A percentile compares a stretch with the other conserved stretches of the same genome.
phyloP scores from a whole-genome alignment of 2,888 invertebrate species.

The Eupithecia inturbata region DNA sequence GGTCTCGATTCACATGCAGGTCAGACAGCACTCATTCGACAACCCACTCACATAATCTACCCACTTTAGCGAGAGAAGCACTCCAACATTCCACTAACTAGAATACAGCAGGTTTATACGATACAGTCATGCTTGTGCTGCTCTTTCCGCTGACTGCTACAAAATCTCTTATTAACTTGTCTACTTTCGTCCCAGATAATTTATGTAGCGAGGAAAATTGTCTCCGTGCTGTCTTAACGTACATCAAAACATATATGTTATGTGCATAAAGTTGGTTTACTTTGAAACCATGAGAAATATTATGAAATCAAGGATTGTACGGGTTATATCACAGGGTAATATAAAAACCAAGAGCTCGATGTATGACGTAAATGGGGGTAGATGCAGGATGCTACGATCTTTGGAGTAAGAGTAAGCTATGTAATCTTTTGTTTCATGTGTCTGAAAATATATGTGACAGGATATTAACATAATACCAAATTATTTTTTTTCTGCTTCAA shows the following conservation, averaged over 20 bases:
- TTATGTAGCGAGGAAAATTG: slow-evolving; percentile 70
- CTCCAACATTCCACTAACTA: slow-evolving; percentile 2
- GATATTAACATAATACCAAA: too few species aligned
- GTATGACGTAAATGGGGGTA: background rate
- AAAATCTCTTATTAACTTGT: slow-evolving; percentile 74
- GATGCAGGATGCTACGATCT: background rate
- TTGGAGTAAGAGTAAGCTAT: background rate
- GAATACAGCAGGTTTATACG: background rate
- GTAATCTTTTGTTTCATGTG: background rate
- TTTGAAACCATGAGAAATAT: slow-evolving; percentile 25
- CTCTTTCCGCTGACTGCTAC: slow-evolving; percentile 57
- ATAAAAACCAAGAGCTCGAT: background rate
- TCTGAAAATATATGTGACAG: too few species aligned
- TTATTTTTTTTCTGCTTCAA: background rate
- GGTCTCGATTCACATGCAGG: background rate
- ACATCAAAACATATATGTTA: slow-evolving; percentile 51
- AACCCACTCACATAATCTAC: slow-evolving; percentile 4
- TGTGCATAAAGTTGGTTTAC: slow-evolving; percentile 57
- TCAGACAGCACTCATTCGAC: background rate
- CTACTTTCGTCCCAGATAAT: slow-evolving; percentile 65
- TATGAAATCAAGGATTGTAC: background rate
- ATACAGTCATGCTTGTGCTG: slow-evolving; percentile 22
- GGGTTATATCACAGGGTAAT: slow-evolving; percentile 6
- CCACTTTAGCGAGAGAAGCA: background rate
- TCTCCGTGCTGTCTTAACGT: slow-evolving; percentile 59